Evolutionary conservation across 2,797 vertebrate species (phyloP).

Genomic region (Botia kubotai): DNA sequence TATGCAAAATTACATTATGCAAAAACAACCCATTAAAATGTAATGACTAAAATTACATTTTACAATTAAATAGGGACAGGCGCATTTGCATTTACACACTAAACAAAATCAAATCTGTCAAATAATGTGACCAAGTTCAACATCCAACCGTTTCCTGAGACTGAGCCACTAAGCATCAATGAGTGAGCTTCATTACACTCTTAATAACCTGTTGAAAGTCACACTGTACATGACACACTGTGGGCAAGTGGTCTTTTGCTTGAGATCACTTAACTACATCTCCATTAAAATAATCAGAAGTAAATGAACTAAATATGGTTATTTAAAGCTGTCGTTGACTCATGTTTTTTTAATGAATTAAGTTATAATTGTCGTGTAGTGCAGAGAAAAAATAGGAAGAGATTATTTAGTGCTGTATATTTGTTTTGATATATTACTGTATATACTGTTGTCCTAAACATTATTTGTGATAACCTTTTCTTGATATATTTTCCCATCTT

Average conservation of each 20-base stretch:
- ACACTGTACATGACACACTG: background rate
- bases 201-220: slow-evolving; percentile 51
- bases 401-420: too few species aligned
- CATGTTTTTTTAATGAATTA: background rate
- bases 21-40: too few species aligned
- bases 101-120: background rate
- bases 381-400: background rate
- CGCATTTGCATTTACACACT: too few species aligned
- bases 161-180: background rate
- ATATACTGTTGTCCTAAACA: background rate
- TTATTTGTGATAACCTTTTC: background rate
- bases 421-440: too few species aligned
- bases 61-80: too few species aligned
- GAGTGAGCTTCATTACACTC: slow-evolving; percentile 39
- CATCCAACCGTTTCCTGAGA: background rate
- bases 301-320: background rate
- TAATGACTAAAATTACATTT: too few species aligned
- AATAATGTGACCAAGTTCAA: background rate
- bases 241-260: background rate
- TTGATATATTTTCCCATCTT: background rate
- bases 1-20: too few species aligned
- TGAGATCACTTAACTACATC: background rate
- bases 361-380: background rate
- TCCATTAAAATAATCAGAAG: background rate
- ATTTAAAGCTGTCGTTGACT: background rate